phyloP scores from a whole-genome alignment of 2,113 vertebrate species.

The Emydura subglobosa region DNA sequence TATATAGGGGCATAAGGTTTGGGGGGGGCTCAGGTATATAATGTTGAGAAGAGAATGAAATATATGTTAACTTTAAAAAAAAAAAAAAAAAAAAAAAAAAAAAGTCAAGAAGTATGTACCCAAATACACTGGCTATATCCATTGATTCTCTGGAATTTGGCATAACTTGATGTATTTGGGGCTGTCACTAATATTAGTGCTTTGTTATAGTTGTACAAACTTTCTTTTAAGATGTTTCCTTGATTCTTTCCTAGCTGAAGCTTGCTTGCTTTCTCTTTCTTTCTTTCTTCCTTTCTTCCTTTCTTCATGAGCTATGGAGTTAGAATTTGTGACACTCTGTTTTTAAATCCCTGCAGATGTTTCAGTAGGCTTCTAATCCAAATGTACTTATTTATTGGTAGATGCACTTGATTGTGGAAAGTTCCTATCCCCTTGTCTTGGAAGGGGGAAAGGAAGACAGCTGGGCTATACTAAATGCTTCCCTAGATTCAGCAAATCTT shows the following conservation, averaged over 20 bases:
- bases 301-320: conserved; percentile 74
- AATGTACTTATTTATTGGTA: conserved; percentile 66
- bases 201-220: conserved; percentile 50
- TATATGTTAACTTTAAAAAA: conserved; percentile 56
- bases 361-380: conserved; percentile 56
- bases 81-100: background rate
- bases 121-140: conserved; percentile 23
- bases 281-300: conserved; percentile 50
- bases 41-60: conserved; percentile 54
- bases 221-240: conserved; percentile 49
- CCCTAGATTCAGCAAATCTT: background rate
- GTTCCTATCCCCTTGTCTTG: background rate
- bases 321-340: conserved; percentile 50
- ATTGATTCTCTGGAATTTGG: conserved; percentile 64
- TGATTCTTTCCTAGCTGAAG: conserved; percentile 34
- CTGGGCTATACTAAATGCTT: background rate
- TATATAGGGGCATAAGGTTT: conserved; percentile 31
- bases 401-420: conserved; percentile 57
- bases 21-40: conserved; percentile 16
- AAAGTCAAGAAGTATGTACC: conserved; percentile 28
- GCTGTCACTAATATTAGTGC: conserved; percentile 54
- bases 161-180: conserved; percentile 60
- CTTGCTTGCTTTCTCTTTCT: conserved; percentile 24
- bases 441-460: conserved; percentile 18
- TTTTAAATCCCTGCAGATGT: conserved; percentile 59